Percentiles rank a stretch among this genome's conserved stretches.
phyloP scores from a whole-genome alignment of 2,888 invertebrate genomes.

The Atherix ibis region DNA sequence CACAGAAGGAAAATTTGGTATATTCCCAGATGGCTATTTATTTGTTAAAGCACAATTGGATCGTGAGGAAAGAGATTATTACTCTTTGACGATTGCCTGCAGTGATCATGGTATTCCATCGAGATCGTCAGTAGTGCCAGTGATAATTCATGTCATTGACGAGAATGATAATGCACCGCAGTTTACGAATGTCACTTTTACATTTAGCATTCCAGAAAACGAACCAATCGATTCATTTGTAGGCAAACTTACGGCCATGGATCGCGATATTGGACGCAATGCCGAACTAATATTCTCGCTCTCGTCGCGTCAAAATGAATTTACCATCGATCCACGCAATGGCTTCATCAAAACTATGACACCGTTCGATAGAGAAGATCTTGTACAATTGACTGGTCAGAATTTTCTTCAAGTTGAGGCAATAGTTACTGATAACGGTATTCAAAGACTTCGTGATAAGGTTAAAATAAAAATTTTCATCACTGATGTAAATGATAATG shows the following conservation, averaged over 20 bases:
- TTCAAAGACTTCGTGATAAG: conserved; percentile 58
- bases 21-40: conserved; percentile 87
- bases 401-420: conserved; percentile 74
- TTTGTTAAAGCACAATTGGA: conserved; percentile 78
- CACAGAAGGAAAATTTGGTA: conserved; percentile 69
- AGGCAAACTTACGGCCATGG: conserved; percentile 77
- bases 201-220: conserved; percentile 78
- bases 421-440: conserved; percentile 72
- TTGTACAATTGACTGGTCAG: conserved; percentile 60
- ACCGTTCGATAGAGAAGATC: conserved; percentile 76
- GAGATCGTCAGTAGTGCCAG: conserved; percentile 71
- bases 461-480: conserved; percentile 77
- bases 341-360: conserved; percentile 78
- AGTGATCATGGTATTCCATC: conserved; percentile 63
- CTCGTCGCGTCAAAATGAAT: conserved; percentile 58
- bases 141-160: conserved; percentile 85
- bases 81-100: conserved; percentile 72
- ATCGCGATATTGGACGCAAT: conserved; percentile 79
- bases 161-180: conserved; percentile 93
- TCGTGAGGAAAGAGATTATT: conserved; percentile 81
- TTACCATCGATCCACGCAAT: conserved; percentile 74
- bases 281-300: conserved; percentile 78
- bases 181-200: conserved; percentile 81
- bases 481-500: conserved; percentile 83
- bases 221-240: conserved; percentile 81